These are phyloP conservation scores for Proteles cristata DNA, from an alignment of 2,113 vertebrate species.

Conservation along the genomic window DNA sequence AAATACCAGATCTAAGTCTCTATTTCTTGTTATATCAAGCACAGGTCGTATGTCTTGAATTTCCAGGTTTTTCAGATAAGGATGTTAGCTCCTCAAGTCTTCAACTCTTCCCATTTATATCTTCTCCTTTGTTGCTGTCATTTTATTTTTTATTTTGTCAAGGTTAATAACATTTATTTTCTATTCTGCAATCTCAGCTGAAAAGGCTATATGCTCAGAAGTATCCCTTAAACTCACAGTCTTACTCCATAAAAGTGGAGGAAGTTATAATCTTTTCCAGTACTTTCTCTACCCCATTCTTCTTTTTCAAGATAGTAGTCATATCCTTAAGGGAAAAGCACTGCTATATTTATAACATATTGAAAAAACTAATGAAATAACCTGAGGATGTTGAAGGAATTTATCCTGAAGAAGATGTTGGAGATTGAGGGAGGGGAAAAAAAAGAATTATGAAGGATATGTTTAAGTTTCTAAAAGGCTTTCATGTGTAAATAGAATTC, in stretches of 20 bases:
- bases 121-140: background rate
- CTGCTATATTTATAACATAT: background rate
- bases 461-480: background rate
- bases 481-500: background rate
- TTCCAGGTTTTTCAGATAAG: background rate
- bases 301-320: background rate
- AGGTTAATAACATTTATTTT: background rate
- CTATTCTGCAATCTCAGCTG: background rate
- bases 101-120: background rate
- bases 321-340: background rate
- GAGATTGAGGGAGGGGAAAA: background rate
- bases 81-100: background rate
- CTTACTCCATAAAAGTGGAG: background rate
- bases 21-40: background rate
- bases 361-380: background rate
- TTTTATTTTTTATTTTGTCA: background rate
- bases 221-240: background rate
- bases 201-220: background rate
- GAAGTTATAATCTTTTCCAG: background rate
- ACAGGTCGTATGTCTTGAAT: background rate
- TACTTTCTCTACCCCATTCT: background rate
- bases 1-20: background rate
- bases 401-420: background rate
- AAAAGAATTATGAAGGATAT: background rate
- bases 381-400: background rate